Evolutionary conservation across 2,797 vertebrate species (phyloP), one percentile per base, ranked within the genome.

Genomic region (Aotus griseimembra): DNA sequence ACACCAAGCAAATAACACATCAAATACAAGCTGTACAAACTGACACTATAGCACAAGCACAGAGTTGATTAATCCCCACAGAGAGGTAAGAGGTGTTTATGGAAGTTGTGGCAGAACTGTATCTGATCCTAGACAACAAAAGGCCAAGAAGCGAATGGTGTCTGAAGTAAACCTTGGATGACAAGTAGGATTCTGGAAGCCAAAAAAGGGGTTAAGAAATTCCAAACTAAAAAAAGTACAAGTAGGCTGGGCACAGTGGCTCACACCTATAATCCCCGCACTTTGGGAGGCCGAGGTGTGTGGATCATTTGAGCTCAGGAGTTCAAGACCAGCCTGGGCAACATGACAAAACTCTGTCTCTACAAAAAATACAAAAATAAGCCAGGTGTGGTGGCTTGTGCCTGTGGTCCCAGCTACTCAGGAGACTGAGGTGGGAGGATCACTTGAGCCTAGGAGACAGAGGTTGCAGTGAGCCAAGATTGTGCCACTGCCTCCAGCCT

Each of bases 1-100:
- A 82, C 41, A 93, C 28, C 88, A 82, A 87, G 72, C 30, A 94
- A 97, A 79, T 15, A 91, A 92, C 26, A 80, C 7, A 84, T 13
- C 28, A 96, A 26, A 94, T 10, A 73, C 33, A 79, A 26, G n/a
- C 24, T 44, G 30, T 5, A 90, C 30, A 87, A 80, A 88, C 90
- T n/a, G 19, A 73, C 67, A 52, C 39, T 46, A 26, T 84, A 39
- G 33, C 33, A 83, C 46, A 84, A 75, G 46, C 22, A 92, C 15
- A 93, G 36, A 75, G 46, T 17, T 86, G n/a, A 77, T 28, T 87
- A 73, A 93, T 61, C 96, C 61, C 64, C 72, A 83, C 24, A 77
- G 41, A 57, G 13, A n/a, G 24, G 20, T 24, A 92, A 39, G 24
- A 93, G 50, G 83, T 70, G 57, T 79, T 92, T 39, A 41, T 20